Evolutionary conservation across 1,140 invertebrate genomes (phyloP), one percentile per base, ranked within the genome.

Genomic region (Daktulosphaira vitifoliae): DNA sequence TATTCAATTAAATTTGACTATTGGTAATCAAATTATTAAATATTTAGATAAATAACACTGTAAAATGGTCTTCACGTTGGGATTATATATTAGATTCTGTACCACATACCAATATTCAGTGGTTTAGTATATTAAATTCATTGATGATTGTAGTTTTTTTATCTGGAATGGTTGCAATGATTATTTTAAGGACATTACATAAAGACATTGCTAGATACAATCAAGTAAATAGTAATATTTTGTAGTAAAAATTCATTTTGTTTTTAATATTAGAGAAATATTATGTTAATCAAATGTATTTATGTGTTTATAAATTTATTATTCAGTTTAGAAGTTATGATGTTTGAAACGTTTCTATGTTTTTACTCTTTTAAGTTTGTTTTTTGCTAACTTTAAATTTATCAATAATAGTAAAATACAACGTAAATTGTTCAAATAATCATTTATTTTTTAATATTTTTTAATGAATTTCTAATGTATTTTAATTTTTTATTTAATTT

Each of bases 121-220:
- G 96, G 96, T 98, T 99, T 72, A 95, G 90, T 56, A 93, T 93
- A 70, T 76, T 93, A 15, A 93, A 93, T 75, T 92, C 90, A 0
- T 76, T 92, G 54, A 90, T 95, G 52, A 93, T 92, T 72, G 89
- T 91, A 15, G 76, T 92, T 3, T 92, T 93, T 73, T 76, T 92
- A 6, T 96, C 93, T 71, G 96, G 96, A 69, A 99, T 99, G 96
- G 94, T 98, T 13, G 96, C 95, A 11, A 98, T 99, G 95, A 99
- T 99, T 72, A 83, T 99, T 75, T 76, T 99, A 59, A 81, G 96
- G 66, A 99, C 96, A 18, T 78, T 99, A 33, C 95, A 98, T 74
- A 96, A 97, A 77, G 96, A 99, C 78, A 98, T 99, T 72, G 95
- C 95, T 16, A 80, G 96, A 73, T 99, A 99, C 74, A 99, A 98